Evolutionary conservation across 2,113 vertebrate genomes (phyloP).

Genomic region (Ahaetulla prasina): DNA sequence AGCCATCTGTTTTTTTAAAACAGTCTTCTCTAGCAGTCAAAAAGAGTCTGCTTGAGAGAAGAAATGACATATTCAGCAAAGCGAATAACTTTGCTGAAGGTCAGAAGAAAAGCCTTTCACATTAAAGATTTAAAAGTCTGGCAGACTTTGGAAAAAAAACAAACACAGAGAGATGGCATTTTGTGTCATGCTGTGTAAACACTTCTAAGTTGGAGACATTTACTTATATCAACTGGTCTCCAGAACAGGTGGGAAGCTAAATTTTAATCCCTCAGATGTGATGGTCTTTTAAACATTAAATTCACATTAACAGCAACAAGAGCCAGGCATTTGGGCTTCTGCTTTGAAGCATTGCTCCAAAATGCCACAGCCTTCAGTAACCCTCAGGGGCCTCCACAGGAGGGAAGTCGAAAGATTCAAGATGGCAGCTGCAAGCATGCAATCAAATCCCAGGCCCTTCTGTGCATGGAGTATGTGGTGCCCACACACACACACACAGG

Average conservation of each 20-base stretch:
- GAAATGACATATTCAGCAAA: conserved; percentile 11
- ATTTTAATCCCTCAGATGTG: conserved; percentile 28
- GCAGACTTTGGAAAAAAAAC: conserved; percentile 23
- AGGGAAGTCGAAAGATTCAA: neutral
- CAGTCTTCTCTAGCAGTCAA: conserved; percentile 11
- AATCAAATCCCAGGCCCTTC: neutral
- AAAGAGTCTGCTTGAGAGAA: conserved; percentile 23
- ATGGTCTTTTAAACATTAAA: conserved; percentile 1
- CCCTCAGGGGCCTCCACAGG: neutral
- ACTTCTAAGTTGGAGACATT: conserved; percentile 32
- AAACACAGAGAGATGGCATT: conserved; percentile 46
- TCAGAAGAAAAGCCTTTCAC: conserved; percentile 28
- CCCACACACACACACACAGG: neutral
- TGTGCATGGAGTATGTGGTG: neutral
- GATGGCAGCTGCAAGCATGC: neutral
- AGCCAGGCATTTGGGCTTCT: neutral
- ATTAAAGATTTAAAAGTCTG: conserved; percentile 49
- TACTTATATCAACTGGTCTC: neutral
- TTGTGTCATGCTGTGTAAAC: conserved; percentile 37
- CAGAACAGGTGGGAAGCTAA: neutral
- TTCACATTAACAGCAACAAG: neutral
- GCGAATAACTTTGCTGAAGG: conserved; percentile 6
- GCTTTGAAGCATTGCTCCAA: neutral
- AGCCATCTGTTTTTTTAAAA: neutral
- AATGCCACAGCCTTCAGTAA: neutral